Base-by-base conservation (phyloP, 2,888 invertebrate genomes). In the Xestia c-nigrum region DNA sequence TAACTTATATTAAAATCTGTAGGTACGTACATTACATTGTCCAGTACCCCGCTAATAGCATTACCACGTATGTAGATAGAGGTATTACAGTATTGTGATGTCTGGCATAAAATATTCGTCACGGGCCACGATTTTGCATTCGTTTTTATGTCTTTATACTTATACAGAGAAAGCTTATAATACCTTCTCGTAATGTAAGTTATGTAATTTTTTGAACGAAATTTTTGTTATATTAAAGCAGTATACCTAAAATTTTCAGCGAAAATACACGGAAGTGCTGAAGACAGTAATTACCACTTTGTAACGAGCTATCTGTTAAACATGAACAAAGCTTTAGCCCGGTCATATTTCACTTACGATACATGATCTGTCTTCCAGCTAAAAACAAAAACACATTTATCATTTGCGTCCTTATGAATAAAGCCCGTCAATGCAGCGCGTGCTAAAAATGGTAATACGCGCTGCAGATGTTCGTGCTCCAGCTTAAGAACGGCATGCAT, bases 121-220 rank as follows among this genome's bases (percentile, higher is more conserved):
- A 95, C 92, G 94, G 94, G 85, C 90, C 86, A 89, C 91, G 93
- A 91, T 87, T 93, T 91, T 88, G 90, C 91, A 91, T 92, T 92
- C 90, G 85, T 92, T 91, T 91, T 91, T 89, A 91, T 91, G 91
- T 89, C 90, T 90, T 90, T 91, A 91, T 92, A 87, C 90, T 90
- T 92, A 91, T 90, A 89, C 87, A 94, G 94, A 94, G 95, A 95
- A 95, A 95, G 94, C 93, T 90, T 89, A 91, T 90, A 90, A 91
- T 88, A 90, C 87, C 87, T 88, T 88, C 81, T 82, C 85, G 87
- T 91, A 92, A 92, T 91, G 83, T 76, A n/a, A 74, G 72, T 94
- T 93, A 89, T 88, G 88, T 91, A 93, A 94, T 91, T 92, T 76
- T 84, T 67, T 75, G 0, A 87, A 88, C 59, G 72, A 71, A 55